Evolutionary conservation across 2,797 vertebrate genomes (phyloP), one percentile per base, ranked within the genome.

Genomic region (Oreortyx pictus): DNA sequence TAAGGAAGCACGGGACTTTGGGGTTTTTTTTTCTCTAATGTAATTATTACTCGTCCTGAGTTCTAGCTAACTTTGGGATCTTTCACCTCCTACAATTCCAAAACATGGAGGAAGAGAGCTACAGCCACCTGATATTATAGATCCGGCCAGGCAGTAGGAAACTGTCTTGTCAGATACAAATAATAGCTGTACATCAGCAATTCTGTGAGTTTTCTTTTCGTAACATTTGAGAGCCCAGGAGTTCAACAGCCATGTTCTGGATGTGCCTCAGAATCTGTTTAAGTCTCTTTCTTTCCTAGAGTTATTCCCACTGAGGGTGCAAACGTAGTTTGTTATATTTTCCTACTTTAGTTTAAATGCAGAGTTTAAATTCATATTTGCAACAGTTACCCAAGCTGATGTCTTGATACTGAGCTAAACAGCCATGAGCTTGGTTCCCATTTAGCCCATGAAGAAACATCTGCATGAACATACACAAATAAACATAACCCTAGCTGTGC

Each of bases 11-110:
- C 75, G 67, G 79, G 94, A 94, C 93, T 97, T 90, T 11, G 79
- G 90, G 93, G 88, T 87, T 82, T 72, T 93, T 95, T 57, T 62
- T 81, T 85, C 86, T 62, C 78, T 91, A 90, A 91, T 83, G 92
- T 50, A 90, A 95, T 94, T 96, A 96, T 94, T 95, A 93, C 94
- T 96, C 95, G 93, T 90, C 86, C 94, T 93, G 88, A 93, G 82
- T 76, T 92, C 81, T 96, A 95, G 86, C 88, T 94, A 96, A 92
- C 92, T 95, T 95, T 61, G 64, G 71, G 66, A 67, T 86, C 43
- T 56, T 89, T 92, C 87, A 92, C 59, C 67, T 92, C 39, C 71
- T 80, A 82, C 43, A 90, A 37, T 31, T 96, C 50, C 49, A 83
- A 86, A 88, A 83, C 82, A 52, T 17, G 15, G 13, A 19, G 13